These are phyloP conservation scores for Dysmachus trigonus DNA, from an alignment of 2,888 invertebrate species.

Conservation along the genomic window DNA sequence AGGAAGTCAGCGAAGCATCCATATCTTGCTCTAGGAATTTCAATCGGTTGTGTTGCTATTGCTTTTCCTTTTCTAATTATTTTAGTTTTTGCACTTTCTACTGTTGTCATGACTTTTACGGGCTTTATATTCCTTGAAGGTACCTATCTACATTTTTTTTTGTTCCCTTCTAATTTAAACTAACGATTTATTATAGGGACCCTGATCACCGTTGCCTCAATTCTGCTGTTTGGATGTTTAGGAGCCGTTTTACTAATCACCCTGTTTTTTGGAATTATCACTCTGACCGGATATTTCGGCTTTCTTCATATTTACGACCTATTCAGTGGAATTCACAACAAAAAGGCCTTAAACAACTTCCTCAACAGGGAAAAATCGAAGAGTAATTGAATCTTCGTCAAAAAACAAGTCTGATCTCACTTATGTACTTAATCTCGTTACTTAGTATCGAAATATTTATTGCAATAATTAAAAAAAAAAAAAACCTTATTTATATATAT, in stretches of 20 bases:
- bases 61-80: constrained; percentile 59
- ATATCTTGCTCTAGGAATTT: constrained; percentile 49
- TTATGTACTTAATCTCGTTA: neutral
- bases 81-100: constrained; percentile 58
- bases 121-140: constrained; percentile 63
- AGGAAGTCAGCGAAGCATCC: constrained; percentile 52
- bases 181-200: constrained; percentile 55
- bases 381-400: neutral
- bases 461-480: neutral
- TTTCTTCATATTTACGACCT: constrained; percentile 58
- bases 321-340: constrained; percentile 54
- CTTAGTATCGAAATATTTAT: neutral
- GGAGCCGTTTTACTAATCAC: constrained; percentile 56
- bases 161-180: neutral
- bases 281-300: constrained; percentile 59
- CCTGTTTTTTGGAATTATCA: constrained; percentile 55
- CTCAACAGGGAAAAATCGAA: constrained; percentile 51
- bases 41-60: constrained; percentile 49
- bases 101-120: constrained; percentile 60
- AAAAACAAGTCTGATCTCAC: neutral
- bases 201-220: constrained; percentile 58
- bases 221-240: constrained; percentile 59
- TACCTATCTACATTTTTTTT: constrained; percentile 45
- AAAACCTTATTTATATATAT: neutral
- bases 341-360: constrained; percentile 52